Evolutionary conservation across 2,888 invertebrate genomes (phyloP).

Genomic region (Petrolisthes cinctipes): DNA sequence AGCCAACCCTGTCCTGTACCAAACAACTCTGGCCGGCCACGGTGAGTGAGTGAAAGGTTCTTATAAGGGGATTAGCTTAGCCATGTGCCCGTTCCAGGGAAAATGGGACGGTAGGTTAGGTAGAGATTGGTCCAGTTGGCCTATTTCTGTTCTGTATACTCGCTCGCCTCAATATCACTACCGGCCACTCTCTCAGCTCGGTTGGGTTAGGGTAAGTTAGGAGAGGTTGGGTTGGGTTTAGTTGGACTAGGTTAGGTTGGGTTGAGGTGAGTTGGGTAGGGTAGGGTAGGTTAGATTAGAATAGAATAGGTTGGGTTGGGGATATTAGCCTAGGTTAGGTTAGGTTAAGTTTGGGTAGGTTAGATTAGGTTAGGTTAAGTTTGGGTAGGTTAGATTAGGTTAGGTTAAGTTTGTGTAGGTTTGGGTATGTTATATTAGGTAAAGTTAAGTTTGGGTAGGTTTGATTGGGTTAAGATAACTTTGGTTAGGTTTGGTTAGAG

Average conservation of each 20-base stretch:
- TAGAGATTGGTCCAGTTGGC: not conserved
- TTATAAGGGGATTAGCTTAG: not conserved
- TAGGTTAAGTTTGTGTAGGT: too few relatives aligned
- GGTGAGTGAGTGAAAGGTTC: too few relatives aligned
- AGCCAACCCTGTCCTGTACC: too few relatives aligned
- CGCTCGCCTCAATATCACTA: not conserved
- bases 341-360: too few relatives aligned
- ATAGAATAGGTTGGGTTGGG: too few relatives aligned
- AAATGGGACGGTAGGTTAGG: not conserved
- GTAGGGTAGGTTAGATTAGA: not conserved
- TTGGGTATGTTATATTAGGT: not conserved
- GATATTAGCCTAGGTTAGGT: too few relatives aligned
- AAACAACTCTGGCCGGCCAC: too few relatives aligned
- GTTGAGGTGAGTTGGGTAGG: not conserved
- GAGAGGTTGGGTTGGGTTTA: not conserved
- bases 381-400: not conserved
- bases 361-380: too few relatives aligned
- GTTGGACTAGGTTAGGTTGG: not conserved
- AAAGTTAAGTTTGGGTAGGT: too few relatives aligned
- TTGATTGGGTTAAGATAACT: too few relatives aligned
- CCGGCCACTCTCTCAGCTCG: not conserved
- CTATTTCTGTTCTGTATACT: not conserved
- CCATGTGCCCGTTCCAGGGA: not conserved
- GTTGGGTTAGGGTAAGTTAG: not conserved
- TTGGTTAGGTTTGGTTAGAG: not conserved